These are phyloP conservation scores for Sipha flava DNA, from an alignment of 1,140 invertebrate genomes.

Conservation along the genomic window DNA sequence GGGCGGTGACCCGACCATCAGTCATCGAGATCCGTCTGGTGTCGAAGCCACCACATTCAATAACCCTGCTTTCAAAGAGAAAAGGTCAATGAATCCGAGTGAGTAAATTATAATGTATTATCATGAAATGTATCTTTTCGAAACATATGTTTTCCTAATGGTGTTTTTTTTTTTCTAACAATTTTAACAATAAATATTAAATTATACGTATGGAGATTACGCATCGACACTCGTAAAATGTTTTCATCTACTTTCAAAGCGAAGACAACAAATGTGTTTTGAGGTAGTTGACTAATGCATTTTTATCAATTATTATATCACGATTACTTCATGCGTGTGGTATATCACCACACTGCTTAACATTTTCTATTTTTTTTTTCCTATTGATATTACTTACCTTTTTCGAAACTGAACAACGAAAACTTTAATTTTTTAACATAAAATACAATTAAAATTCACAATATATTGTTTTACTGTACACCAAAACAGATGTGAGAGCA, in stretches of 20 bases:
- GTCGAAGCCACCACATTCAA: constrained; percentile 60
- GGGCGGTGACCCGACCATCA: constrained; percentile 66
- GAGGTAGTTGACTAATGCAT: too few species aligned
- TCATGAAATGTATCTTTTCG: not conserved
- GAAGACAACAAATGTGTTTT: not conserved
- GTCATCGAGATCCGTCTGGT: constrained; percentile 47
- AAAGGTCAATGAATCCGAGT: constrained; percentile 37
- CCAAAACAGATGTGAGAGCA: too few species aligned
- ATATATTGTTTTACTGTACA: too few species aligned
- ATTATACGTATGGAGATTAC: not conserved
- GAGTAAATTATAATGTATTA: not conserved
- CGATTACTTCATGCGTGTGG: too few species aligned
- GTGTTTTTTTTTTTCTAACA: not conserved
- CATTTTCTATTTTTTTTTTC: too few species aligned
- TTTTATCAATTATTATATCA: too few species aligned
- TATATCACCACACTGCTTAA: too few species aligned
- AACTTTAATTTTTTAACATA: too few species aligned
- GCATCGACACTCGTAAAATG: not conserved
- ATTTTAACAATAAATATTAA: not conserved
- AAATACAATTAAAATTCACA: too few species aligned
- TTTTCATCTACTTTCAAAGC: not conserved
- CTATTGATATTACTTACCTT: too few species aligned
- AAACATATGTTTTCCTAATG: not conserved
- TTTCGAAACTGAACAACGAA: too few species aligned
- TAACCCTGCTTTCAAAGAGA: constrained; percentile 73